Evolutionary conservation across 2,888 invertebrate genomes (phyloP), one percentile per base, ranked within the genome.

Genomic region (Temnothorax ravouxi): DNA sequence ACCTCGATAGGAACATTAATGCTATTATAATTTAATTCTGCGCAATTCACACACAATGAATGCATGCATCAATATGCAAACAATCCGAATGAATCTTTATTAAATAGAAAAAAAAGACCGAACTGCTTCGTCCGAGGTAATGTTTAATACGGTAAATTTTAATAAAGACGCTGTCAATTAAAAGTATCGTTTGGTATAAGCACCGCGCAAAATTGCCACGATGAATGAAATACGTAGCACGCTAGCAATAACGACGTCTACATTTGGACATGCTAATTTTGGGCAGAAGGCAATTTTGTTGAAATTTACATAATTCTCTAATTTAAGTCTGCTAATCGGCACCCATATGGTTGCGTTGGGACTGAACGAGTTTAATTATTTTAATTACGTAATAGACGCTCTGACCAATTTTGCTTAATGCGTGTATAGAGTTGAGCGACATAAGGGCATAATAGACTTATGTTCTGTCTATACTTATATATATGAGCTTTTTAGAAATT

Each of bases 241-340:
- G 47, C 38, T 71, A 21, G 59, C 59, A 59, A 29, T 61, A 47
- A 71, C 34, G 56, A 79, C 79, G 38, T 80, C 59, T 71, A 50
- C 29, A 61, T 80, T 80, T 11, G 21, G 38, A 38, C 59, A 50
- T 21, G 47, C 38, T 80, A 80, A 71, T 80, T 80, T 38, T 47
- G 59, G 34, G 15, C 38, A 59, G 47, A 15, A 80, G 34, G 47
- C 59, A 80, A 80, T 80, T 71, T 80, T 56, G 41, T 25, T 25
- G 21, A 71, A 71, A 79, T 79, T 71, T 80, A 71, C 79, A 25
- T 80, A 80, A 71, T 80, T 80, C 79, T 80, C 71, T 61, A 71
- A 80, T 80, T 80, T 59, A 25, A 71, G 71, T 71, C 71, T 50
- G 79, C 71, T 80, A 80, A 80, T 80, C 79, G 79, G 71, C 59